Evolutionary conservation across 2,888 invertebrate species (phyloP).

Genomic region (Pinctada fucata): DNA sequence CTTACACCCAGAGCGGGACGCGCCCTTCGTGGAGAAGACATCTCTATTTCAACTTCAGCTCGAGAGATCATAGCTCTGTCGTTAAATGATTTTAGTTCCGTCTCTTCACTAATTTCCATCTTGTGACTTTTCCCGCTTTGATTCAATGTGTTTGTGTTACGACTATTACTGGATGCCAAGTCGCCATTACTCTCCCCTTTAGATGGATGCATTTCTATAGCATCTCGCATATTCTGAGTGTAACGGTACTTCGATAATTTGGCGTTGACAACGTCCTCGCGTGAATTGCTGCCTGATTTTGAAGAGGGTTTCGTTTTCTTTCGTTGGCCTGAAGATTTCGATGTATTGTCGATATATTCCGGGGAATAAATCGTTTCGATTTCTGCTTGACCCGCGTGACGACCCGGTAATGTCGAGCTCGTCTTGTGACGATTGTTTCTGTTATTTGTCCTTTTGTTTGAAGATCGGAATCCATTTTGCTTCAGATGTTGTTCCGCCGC

Average conservation of each 20-base stretch:
- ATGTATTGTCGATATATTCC: not conserved
- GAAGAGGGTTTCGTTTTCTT: not conserved
- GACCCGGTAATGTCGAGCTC: not conserved
- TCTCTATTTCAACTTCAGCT: not conserved
- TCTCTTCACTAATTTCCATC: slow-evolving; percentile 1
- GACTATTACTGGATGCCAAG: slow-evolving; percentile 53
- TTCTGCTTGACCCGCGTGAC: slow-evolving; percentile 3
- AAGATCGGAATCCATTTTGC: not conserved
- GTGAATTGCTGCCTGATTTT: slow-evolving; percentile 6
- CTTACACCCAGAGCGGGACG: slow-evolving; percentile 15
- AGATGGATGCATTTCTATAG: not conserved
- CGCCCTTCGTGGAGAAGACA: not conserved
- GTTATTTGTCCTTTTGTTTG: slow-evolving; percentile 13
- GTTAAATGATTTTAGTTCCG: slow-evolving; percentile 9
- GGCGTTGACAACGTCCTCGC: slow-evolving; percentile 3
- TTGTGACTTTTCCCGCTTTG: slow-evolving; percentile 41
- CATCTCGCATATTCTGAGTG: not conserved
- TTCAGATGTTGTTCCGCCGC: not conserved
- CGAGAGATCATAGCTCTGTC: slow-evolving; percentile 5
- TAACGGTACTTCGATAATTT: not conserved
- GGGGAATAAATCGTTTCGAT: slow-evolving; percentile 9
- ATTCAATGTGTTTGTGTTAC: slow-evolving; percentile 61
- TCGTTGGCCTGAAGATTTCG: not conserved
- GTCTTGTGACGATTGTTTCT: not conserved
- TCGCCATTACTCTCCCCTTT: slow-evolving; percentile 45